Evolutionary conservation across 2,888 invertebrate genomes (phyloP).

Genomic region (Sinotaia quadrata): DNA sequence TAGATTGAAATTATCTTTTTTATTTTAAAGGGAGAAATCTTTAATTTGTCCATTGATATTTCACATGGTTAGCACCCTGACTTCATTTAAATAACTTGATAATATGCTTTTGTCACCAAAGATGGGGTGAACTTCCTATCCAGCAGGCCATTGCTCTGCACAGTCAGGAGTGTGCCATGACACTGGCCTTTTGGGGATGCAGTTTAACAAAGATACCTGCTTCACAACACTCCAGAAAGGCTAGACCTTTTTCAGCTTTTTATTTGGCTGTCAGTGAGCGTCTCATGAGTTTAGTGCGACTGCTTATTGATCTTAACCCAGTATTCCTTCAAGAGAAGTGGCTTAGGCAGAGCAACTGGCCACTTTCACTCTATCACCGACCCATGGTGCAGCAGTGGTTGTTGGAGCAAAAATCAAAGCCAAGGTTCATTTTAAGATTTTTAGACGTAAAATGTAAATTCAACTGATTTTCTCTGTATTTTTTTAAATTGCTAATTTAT

Average conservation of each 20-base stretch:
- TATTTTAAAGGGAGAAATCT: too few species aligned
- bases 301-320: slow-evolving; percentile 59
- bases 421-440: too few species aligned
- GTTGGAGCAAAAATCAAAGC: slow-evolving; percentile 43
- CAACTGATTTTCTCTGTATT: too few species aligned
- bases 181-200: slow-evolving; percentile 63
- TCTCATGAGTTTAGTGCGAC: slow-evolving; percentile 50
- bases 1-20: too few species aligned
- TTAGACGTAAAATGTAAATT: too few species aligned
- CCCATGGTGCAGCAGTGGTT: slow-evolving; percentile 59
- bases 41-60: too few species aligned
- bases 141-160: slow-evolving; percentile 64
- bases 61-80: too few species aligned
- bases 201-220: slow-evolving; percentile 30
- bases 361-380: slow-evolving; percentile 61
- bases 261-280: slow-evolving; percentile 60
- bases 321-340: slow-evolving; percentile 59
- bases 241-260: slow-evolving; percentile 54
- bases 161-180: slow-evolving; percentile 63
- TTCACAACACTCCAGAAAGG: slow-evolving; percentile 33
- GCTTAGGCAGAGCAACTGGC: slow-evolving; percentile 52
- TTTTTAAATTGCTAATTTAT: too few species aligned
- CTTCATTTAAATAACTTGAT: too few species aligned
- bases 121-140: slow-evolving; percentile 61
- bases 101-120: too few species aligned